Percentiles rank a stretch among this genome's conserved stretches.
phyloP scores from a whole-genome alignment of 2,888 invertebrate species.

The Lagria hirta region DNA sequence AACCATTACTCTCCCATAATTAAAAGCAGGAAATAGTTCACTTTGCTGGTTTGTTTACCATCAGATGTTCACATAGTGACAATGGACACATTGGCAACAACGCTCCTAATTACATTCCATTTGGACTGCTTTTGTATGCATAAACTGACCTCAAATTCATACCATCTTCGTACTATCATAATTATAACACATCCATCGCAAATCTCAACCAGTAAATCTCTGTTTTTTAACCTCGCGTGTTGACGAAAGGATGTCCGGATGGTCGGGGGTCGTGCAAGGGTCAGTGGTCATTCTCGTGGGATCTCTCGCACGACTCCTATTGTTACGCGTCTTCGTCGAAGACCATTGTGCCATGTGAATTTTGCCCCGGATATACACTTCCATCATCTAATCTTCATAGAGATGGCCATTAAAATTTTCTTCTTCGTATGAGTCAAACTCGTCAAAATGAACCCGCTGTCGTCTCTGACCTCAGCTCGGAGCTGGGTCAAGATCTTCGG shows the following conservation, averaged over 20 bases:
- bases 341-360: slow-evolving; percentile 43
- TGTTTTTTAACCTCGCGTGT: slow-evolving; percentile 39
- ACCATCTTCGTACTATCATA: no score
- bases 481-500: slow-evolving; percentile 5
- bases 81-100: slow-evolving; percentile 22
- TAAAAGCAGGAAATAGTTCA: slow-evolving; percentile 33
- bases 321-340: slow-evolving; percentile 39
- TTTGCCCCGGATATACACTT: slow-evolving; percentile 41
- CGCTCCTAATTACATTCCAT: slow-evolving; percentile 26
- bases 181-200: slow-evolving; percentile 8
- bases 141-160: slow-evolving; percentile 22
- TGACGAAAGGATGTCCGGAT: slow-evolving; percentile 41
- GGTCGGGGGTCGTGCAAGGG: slow-evolving; percentile 37
- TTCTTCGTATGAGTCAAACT: not conserved
- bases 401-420: slow-evolving; percentile 20
- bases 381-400: slow-evolving; percentile 33
- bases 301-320: slow-evolving; percentile 51
- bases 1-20: slow-evolving; percentile 35
- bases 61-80: slow-evolving; percentile 23
- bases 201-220: slow-evolving; percentile 15
- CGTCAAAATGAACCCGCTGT: no score
- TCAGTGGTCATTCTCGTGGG: slow-evolving; percentile 54
- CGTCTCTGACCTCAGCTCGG: slow-evolving; percentile 11
- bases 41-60: slow-evolving; percentile 17
- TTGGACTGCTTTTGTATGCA: slow-evolving; percentile 21